A percentile compares a stretch with the other conserved stretches of the same genome.
phyloP scores from a whole-genome alignment of 2,888 invertebrate species.

The Pachydiplax longipennis region DNA sequence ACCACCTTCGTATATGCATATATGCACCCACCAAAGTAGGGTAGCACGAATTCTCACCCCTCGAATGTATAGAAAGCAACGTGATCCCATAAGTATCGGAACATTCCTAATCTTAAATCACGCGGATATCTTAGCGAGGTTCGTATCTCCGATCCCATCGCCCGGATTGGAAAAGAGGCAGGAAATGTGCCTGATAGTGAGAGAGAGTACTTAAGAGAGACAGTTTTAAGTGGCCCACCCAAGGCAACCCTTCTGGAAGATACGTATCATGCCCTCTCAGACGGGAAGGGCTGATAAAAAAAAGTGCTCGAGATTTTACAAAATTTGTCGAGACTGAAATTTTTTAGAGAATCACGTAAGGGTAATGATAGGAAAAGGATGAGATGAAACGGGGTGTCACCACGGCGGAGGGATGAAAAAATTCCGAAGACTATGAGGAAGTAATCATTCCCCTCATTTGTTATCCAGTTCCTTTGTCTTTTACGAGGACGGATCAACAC shows the following conservation, averaged over 20 bases:
- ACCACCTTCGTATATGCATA: no score
- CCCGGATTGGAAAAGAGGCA: background rate
- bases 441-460: background rate
- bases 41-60: no score
- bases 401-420: background rate
- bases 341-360: background rate
- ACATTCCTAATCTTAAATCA: no score
- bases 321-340: background rate
- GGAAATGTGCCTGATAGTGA: background rate
- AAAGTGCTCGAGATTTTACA: background rate
- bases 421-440: background rate
- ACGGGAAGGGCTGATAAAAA: background rate
- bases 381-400: background rate
- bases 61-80: background rate
- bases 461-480: background rate
- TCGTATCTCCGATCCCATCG: background rate
- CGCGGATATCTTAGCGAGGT: no score
- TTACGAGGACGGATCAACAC: background rate
- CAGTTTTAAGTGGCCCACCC: background rate
- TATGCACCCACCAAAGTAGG: background rate
- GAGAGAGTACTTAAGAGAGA: background rate
- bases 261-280: background rate
- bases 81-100: no score
- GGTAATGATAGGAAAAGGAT: background rate
- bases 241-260: background rate